Base-by-base conservation (phyloP, 2,888 invertebrate genomes). In the Torymus aiolomorphi region DNA sequence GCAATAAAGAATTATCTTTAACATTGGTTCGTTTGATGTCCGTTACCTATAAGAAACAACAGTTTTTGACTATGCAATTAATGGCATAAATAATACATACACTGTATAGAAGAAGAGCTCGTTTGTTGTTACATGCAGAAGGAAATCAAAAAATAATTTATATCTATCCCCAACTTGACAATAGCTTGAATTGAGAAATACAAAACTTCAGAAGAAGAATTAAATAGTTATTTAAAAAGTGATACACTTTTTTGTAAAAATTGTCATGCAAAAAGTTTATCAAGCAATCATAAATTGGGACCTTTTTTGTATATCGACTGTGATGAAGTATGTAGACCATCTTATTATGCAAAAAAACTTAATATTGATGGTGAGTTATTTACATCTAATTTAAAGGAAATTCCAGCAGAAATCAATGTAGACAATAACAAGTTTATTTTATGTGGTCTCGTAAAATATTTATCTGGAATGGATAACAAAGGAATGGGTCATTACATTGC, bases 401-500 rank as follows among this genome's bases (percentile, higher is more conserved):
- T 73, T 11, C 73, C 73, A 8, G 42, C 42, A 0, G 24, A 31
- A 1, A 8, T 73, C 2, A 49, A 0, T n/a, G 42, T 73, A 0
- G 52, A 73, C 18, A n/a, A 73, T 16, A 5, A 62, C 14, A 63
- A 20, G 12, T 73, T 63, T 62, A n/a, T 54, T 62, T 59, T 73
- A 16, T 62, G 62, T 63, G 73, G 73, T 14, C 24, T 63, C 16
- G 52, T 62, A 3, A 63, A 49, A 52, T 63, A 51, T n/a, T 4
- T 24, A 14, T 31, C 62, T 54, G 54, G 54, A 63, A 8, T 13
- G 10, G n/a, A 13, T 2, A 14, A 0, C 8, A 2, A 57, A 18
- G 73, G 73, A 14, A 59, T 70, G 49, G 70, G 70, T 16, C 73
- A 73, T 63, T 73, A 73, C 12, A n/a, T 63, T 1, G 73, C 63